These are phyloP conservation scores for Aphaenogaster rudis DNA, from an alignment of 1,140 invertebrate genomes.

Conservation along the genomic window DNA sequence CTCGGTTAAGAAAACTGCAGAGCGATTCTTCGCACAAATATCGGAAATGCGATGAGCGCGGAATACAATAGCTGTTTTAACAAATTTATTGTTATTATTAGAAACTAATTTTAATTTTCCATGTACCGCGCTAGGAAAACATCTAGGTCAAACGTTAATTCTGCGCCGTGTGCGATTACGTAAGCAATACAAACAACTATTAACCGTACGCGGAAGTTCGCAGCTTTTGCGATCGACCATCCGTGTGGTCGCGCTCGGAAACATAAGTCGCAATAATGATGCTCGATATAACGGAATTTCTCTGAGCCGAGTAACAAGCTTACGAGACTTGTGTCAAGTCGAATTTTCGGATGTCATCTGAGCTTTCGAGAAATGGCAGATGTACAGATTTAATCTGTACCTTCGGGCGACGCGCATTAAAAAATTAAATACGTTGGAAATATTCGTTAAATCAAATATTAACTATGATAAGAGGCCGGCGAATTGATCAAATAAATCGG, in stretches of 20 bases:
- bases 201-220: conserved; percentile 20
- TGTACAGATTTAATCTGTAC: not conserved
- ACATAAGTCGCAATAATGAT: conserved; percentile 39
- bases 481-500: not conserved
- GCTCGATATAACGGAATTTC: conserved; percentile 15
- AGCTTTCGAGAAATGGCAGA: not conserved
- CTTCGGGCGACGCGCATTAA: not conserved
- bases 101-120: conserved; percentile 17
- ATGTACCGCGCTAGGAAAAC: not conserved
- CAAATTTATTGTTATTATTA: conserved; percentile 24
- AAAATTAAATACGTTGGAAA: not conserved
- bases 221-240: conserved; percentile 42
- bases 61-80: not conserved
- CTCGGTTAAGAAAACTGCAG: conserved; percentile 9
- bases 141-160: conserved; percentile 35
- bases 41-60: not conserved
- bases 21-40: not conserved
- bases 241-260: not conserved
- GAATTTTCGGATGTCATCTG: not conserved
- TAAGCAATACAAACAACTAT: conserved; percentile 45
- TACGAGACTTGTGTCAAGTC: not conserved
- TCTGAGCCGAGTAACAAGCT: not conserved
- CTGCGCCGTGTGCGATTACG: conserved; percentile 14
- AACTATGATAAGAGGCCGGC: not conserved
- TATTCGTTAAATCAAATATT: not conserved